Evolutionary conservation across 64 coral and sea anemone genomes (phyloP).

Genomic region (Montipora capricornis): DNA sequence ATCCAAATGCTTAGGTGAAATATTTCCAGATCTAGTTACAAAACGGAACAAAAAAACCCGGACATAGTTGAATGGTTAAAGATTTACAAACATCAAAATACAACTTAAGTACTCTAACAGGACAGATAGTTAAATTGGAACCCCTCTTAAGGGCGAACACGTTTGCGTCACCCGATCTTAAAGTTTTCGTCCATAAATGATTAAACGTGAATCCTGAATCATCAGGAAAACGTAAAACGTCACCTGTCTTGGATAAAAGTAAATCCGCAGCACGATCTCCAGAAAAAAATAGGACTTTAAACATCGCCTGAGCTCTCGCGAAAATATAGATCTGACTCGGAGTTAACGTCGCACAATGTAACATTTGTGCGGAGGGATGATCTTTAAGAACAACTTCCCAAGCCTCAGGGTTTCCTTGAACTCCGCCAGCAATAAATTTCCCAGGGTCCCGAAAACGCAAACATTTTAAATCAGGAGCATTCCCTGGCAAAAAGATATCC

Average conservation of each 20-base stretch:
- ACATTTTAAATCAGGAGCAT: neutral
- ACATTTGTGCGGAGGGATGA: no score
- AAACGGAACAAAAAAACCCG: constrained; percentile 35
- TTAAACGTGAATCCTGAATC: no score
- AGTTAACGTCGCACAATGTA: no score
- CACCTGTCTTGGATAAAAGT: no score
- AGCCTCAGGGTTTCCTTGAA: neutral
- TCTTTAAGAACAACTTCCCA: no score
- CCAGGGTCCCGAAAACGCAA: neutral
- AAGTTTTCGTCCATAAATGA: constrained; percentile 11
- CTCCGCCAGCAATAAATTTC: neutral
- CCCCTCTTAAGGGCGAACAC: constrained; percentile 24
- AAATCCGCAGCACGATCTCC: no score
- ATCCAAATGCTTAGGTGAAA: neutral
- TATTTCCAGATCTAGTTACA: constrained; percentile 3
- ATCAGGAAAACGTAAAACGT: no score
- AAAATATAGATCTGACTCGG: no score
- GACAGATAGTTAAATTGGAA: constrained; percentile 14
- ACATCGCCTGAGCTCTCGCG: no score
- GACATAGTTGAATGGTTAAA: constrained; percentile 3
- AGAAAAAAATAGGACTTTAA: no score
- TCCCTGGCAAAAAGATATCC: neutral
- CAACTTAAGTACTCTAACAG: constrained; percentile 20
- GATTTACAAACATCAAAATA: constrained; percentile 5
- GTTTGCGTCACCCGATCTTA: neutral